phyloP scores from a whole-genome alignment of 1,140 invertebrate species.

The Drosophila aff. region DNA sequence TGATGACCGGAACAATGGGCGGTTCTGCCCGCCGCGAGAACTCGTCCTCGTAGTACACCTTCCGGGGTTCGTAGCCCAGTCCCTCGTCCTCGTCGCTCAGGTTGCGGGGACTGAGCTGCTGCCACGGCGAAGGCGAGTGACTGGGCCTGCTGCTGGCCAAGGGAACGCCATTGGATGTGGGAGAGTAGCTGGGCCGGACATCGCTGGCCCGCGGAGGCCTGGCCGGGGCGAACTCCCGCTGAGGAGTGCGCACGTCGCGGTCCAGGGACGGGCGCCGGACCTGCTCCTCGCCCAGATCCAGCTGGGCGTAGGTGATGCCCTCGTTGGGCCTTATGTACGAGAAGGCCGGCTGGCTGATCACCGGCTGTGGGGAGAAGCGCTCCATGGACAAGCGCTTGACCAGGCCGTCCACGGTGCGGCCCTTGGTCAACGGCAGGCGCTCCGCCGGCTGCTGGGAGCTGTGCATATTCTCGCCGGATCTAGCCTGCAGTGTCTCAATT shows the following conservation, averaged over 20 bases:
- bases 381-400: constrained; percentile 88
- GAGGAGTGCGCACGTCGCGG: constrained; percentile 65
- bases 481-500: constrained; percentile 85
- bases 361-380: constrained; percentile 88
- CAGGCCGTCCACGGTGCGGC: constrained; percentile 88
- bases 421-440: constrained; percentile 88
- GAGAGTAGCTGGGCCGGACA: constrained; percentile 53
- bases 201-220: constrained; percentile 60
- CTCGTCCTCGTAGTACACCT: constrained; percentile 78
- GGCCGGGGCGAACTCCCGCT: constrained; percentile 54
- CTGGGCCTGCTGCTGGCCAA: constrained; percentile 42
- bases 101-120: constrained; percentile 80
- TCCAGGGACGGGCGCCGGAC: constrained; percentile 17
- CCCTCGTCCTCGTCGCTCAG: constrained; percentile 90
- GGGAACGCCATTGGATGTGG: constrained; percentile 39
- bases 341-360: constrained; percentile 85
- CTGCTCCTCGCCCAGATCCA: constrained; percentile 85
- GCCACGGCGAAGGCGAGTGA: constrained; percentile 79
- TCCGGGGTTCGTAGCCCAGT: constrained; percentile 88
- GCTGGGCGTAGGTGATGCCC: constrained; percentile 91
- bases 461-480: constrained; percentile 87
- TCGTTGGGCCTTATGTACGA: constrained; percentile 84
- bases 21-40: constrained; percentile 73
- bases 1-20: constrained; percentile 80
- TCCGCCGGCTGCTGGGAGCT: constrained; percentile 89